A percentile compares a stretch with the other conserved stretches of the same genome.
Conservation (phyloP, 2,113 vertebrate genomes). For the Otus sunia region DNA sequence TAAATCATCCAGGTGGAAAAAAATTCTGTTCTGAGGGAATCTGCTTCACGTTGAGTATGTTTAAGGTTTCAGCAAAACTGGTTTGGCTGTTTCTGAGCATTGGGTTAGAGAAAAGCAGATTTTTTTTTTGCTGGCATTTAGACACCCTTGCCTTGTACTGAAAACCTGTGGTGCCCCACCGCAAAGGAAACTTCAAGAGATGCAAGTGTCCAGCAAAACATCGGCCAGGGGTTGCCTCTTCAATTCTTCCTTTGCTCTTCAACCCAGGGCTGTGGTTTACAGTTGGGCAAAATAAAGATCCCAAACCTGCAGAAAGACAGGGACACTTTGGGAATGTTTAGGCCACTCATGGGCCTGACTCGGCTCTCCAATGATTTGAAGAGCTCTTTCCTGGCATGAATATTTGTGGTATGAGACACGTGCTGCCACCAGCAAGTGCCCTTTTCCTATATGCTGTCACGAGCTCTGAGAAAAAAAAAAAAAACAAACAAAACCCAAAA, state of each 20-base stretch:
- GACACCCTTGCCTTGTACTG: not conserved
- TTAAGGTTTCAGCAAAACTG: not conserved
- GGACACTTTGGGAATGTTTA: not conserved
- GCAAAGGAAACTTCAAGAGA: not conserved
- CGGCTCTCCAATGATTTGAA: not conserved
- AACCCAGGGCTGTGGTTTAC: not conserved
- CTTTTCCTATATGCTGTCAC: not conserved
- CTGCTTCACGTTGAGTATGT: not conserved
- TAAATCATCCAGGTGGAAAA: constrained; percentile 28
- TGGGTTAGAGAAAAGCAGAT: not conserved
- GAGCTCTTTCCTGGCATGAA: not conserved
- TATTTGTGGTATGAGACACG: not conserved
- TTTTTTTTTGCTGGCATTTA: not conserved
- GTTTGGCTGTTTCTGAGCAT: not conserved
- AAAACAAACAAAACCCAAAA: not conserved
- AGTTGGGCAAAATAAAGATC: not conserved
- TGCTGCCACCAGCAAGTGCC: not conserved
- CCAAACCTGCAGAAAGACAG: not conserved
- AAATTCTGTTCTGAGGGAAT: not conserved
- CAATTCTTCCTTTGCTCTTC: not conserved
- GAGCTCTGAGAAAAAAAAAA: not conserved
- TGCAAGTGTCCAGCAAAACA: not conserved
- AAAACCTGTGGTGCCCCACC: not conserved
- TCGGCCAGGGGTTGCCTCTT: not conserved
- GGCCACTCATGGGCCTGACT: not conserved